A percentile compares a stretch with the other conserved stretches of the same genome.
Evolutionary conservation across 2,888 invertebrate genomes (phyloP).

Genomic region (Osedax fenrisi): DNA sequence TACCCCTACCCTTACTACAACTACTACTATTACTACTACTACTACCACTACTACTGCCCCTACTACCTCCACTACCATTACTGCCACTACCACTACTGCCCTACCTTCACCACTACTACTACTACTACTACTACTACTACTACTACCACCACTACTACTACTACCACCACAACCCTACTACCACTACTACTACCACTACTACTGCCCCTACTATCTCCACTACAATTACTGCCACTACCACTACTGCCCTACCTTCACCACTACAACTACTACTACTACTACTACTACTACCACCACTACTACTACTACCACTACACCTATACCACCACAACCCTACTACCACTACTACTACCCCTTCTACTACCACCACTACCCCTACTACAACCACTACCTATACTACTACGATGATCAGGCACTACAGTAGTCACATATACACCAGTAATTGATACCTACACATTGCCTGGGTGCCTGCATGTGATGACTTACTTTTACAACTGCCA

Average conservation of each 20-base stretch:
- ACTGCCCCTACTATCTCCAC: not conserved
- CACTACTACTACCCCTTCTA: not conserved
- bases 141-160: not conserved
- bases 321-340: not conserved
- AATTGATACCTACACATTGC: too few relatives aligned
- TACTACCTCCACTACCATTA: not conserved
- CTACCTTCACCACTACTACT: not conserved
- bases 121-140: not conserved
- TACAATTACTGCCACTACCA: not conserved
- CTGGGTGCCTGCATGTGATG: too few relatives aligned
- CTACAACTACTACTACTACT: constrained; percentile 5
- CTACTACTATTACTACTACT: not conserved
- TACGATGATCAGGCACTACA: too few relatives aligned
- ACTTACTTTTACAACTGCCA: too few relatives aligned
- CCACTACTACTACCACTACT: not conserved
- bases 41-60: not conserved
- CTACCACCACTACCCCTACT: not conserved
- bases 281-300: constrained; percentile 10
- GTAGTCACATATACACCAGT: too few relatives aligned
- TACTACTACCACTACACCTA: not conserved
- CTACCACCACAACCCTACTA: not conserved
- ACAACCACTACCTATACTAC: not conserved
- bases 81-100: not conserved
- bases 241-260: not conserved
- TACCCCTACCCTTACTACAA: not conserved